Base-by-base conservation (phyloP, 2,888 invertebrate species). In the Cyrtodaria siliqua region DNA sequence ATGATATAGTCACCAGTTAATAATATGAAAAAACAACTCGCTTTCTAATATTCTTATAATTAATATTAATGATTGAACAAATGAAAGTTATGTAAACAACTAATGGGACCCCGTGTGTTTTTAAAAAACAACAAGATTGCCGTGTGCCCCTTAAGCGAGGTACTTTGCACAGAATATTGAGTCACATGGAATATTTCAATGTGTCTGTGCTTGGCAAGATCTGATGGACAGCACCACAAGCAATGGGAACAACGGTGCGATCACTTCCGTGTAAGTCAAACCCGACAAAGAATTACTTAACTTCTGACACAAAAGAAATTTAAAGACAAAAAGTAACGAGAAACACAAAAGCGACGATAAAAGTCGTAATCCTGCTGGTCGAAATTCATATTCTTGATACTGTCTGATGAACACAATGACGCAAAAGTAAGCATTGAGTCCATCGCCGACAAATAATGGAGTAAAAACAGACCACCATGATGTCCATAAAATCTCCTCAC, bases 401-500 rank as follows among this genome's bases (percentile, higher is more conserved):
- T 97, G 97, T 88, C 99, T 95, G 87, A 99, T 97, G 91, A 97
- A 97, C 70, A 99, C 96, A 88, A 99, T 99, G 61, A 97, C 96
- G 91, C 97, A 97, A 93, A 99, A 99, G 93, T 99, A 99, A 29
- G 97, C 96, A 93, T 97, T 97, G 84, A 98, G 95, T 29, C 97
- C 97, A 94, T 98, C 98, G 85, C 97, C 97, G 44, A 97, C 95
- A 94, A 98, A 99, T 40, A 99, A 94, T 0, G 99, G 98, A 20
- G 96, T 95, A 93, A 99, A 98, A 64, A 98, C 96, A 70, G 95
- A 95, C 96, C 97, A 97, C 97, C 98, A 98, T 75, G 96, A 96
- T 49, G 94, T 85, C 12, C 88, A 85, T 2, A 94, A 90, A 20
- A 95, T 95, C 88, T 96, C 96, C 87, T 96, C 95, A 47, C 91